Evolutionary conservation across 2,113 vertebrate genomes (phyloP), one percentile per base, ranked within the genome.

Genomic region (Nerophis ophidion): DNA sequence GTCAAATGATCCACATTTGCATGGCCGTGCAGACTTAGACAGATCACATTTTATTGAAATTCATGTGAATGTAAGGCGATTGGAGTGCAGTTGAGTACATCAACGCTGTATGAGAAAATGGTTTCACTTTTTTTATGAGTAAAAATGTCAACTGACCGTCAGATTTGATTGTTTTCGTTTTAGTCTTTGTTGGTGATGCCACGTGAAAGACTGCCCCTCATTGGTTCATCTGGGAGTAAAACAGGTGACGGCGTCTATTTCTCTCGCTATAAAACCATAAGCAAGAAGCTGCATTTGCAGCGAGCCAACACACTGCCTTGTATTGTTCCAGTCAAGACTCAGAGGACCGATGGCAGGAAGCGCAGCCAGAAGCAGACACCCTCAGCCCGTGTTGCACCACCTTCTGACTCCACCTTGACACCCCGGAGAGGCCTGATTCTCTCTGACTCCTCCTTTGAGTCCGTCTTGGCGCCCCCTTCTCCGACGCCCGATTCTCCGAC

Each of bases 391-490:
- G 66, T 69, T 1, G 70, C 55, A 4, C 68, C 70, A 13, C 58
- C 78, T 8, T 61, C 75, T 50, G 78, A 83, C 35, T 75, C 66
- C 55, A 77, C 79, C 61, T 79, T 92, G 70, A 67, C 88, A 0
- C 90, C 92, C 3, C 91, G 92, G 92, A 85, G 76, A 50, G 76
- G 82, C 11, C 68, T 74, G n/a, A 83, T 75, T 16, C 81, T 87
- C n/a, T 86, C 84, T 0, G 88, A 91, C 11, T 87, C 87, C 44
- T 91, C 87, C 40, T 89, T 91, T 19, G 60, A 77, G 4, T 70
- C 60, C 11, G 66, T 56, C 48, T 70, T 61, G 14, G 69, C 10
- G 35, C 68, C 75, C 45, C 68, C 75, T 17, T 46, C 65, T 60
- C 68, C 66, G 34, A 68, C 52, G 48, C 52, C 68, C 66, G 34